Base-by-base conservation (phyloP, 2,888 invertebrate species). In the Dynastes grantii region DNA sequence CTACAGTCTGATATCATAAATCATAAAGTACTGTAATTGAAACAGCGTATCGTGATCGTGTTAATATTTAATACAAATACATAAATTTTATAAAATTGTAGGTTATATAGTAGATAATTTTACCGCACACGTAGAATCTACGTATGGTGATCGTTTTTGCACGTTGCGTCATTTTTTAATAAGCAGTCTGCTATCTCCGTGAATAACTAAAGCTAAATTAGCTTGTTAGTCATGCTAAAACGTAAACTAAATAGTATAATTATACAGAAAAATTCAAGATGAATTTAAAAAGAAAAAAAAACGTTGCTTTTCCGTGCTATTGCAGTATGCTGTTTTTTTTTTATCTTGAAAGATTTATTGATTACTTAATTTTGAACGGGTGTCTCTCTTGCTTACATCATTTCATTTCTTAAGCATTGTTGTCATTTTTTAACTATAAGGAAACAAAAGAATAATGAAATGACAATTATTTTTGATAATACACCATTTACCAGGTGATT, bases 111-210 rank as follows among this genome's bases (percentile, higher is more conserved):
- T 22, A 58, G 29, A n/a, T 55, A 29, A 58, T n/a, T 55, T 22
- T 49, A 68, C 16, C 16, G 49, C 37, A 55, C 55, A 61, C 49
- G 27, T 51, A 61, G 45, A 61, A 61, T 75, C 45, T 1, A 45
- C 9, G 13, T 27, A 27, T 29, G 4, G 27, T 49, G 63, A 49
- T 75, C 61, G 45, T 49, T 75, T 75, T 63, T 75, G 73, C 61
- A 75, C 61, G 27, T 63, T 75, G 61, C 73, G 73, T 75, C 73
- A 75, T 49, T 71, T 71, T 71, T 75, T 75, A 75, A 61, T 75
- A 75, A 45, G 45, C 45, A 37, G 71, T 13, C 53, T 40, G 27
- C 61, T 61, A 71, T 71, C 61, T 75, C 45, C 45, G 22, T 75
- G 73, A 75, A 75, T 61, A 75, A 75, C 45, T 75, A 75, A 75